Percentiles rank a stretch among this genome's conserved stretches.
These are phyloP conservation scores for Xiphorhynchus erythropygius DNA, from an alignment of 2,797 vertebrate species.

Conservation along the genomic window DNA sequence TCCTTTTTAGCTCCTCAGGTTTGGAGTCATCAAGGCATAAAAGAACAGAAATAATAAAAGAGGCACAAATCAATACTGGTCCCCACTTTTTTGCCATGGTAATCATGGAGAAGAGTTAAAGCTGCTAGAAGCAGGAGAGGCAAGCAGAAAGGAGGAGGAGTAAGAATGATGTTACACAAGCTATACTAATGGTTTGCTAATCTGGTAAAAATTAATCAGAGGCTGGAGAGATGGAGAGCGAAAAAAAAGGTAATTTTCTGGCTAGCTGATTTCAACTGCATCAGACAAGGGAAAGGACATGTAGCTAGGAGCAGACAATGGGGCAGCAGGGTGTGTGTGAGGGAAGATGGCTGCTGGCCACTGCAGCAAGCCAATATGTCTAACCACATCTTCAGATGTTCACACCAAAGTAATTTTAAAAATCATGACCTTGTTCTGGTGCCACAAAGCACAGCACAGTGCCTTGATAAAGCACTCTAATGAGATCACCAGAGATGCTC, in stretches of 20 bases:
- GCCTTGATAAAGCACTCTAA: not conserved
- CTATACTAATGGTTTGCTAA: not conserved
- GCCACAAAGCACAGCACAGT: not conserved
- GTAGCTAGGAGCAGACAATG: not conserved
- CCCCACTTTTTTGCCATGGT: not conserved
- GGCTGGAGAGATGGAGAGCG: not conserved
- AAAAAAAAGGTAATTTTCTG: not conserved
- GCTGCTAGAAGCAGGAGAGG: not conserved
- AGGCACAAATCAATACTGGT: not conserved
- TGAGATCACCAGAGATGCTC: not conserved
- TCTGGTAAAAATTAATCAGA: slow-evolving; percentile 5
- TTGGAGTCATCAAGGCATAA: not conserved
- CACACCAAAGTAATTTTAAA: not conserved
- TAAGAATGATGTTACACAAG: not conserved
- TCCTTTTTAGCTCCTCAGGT: not conserved
- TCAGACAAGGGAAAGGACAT: not conserved
- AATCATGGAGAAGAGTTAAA: not conserved
- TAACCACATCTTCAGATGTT: not conserved
- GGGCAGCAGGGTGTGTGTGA: fast-evolving
- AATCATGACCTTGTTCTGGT: not conserved
- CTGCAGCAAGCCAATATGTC: not conserved
- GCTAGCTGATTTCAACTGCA: not conserved
- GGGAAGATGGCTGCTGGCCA: not conserved
- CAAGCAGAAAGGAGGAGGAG: not conserved
- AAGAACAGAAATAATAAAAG: not conserved